Base-by-base conservation (phyloP, 1,140 invertebrate genomes). In the Dendroctonus ponderosae region DNA sequence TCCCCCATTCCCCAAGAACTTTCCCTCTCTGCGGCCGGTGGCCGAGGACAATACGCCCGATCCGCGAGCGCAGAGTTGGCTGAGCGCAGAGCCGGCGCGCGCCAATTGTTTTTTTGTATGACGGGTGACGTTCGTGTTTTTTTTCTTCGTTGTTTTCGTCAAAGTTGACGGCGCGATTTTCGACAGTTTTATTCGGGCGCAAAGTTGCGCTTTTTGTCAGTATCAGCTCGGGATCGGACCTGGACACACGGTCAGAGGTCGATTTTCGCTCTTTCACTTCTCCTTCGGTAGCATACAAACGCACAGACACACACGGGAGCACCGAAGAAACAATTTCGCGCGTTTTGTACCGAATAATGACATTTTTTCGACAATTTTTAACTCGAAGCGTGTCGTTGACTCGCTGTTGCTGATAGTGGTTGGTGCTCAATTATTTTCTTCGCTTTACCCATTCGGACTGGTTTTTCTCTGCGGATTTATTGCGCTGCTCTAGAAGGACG, bases 41-140 rank as follows among this genome's bases (percentile, higher is more conserved):
- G 9, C 12, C 14, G 60, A 39, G 42, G 57, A 46, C 57, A 60
- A 60, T 49, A 60, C 57, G 42, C 60, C 11, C 49, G 60, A 15
- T 39, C 26, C 40, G 58, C 42, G 14, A n/a, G 38, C 48, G 48
- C 60, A 62, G 43, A 60, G 46, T 60, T 46, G 58, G 58, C 58
- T 60, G 15, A 49, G 58, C 58, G 58, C 43, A 50, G 15, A 60
- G 42, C 42, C 43, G 43, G 58, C 58, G 58, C 58, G 58, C 58
- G 58, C 58, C 58, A 60, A 48, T 60, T 49, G 58, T 60, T 60
- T 57, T 60, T 60, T 60, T 38, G n/a, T 26, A 14, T 41, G 53
- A 56, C 41, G 41, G 7, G 11, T 48, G 43, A 59, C 43, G 14
- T 11, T 56, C 51, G 11, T 26, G n/a, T 6, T 43, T 59, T 59